Base-by-base conservation (phyloP, 1,140 invertebrate species). In the Drosophila micromelanica region DNA sequence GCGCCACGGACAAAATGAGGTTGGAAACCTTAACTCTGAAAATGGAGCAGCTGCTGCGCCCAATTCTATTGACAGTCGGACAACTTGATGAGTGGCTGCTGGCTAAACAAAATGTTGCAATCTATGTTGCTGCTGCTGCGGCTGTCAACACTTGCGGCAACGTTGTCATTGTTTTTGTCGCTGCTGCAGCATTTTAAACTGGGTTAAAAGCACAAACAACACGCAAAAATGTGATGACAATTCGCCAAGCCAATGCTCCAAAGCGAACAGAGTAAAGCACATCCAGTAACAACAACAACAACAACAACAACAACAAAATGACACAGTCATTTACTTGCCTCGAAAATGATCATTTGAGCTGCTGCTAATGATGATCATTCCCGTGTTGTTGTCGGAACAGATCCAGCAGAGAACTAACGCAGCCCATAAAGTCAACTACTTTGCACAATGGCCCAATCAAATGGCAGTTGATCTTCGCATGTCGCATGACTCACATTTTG, bases 141-240 rank as follows among this genome's bases (percentile, higher is more conserved):
- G 57, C 8, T 64, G 69, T 72, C 69, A 72, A 65, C 61, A 56
- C 61, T 65, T 72, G 69, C 61, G 69, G 72, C 72, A 63, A 74
- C 54, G 23, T 76, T 64, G 40, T 60, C 70, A 68, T 68, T 68
- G 65, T 51, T 64, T 54, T 43, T 63, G 40, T 71, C 49, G 37
- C 65, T 73, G 73, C 61, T 43, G 55, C 60, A 71, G 68, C 68
- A 56, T 46, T 71, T 63, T 55, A 61, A 76, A 76, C 55, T 76
- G 69, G 73, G 73, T 76, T 76, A 76, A 76, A 76, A 76, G 73
- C 69, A 76, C 73, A 76, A 51, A 56, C 52, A 59, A 37, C 52
- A 62, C 69, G 73, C 73, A 67, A 67, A 76, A 65, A 61, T 76
- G 69, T 76, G 56, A 73, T 64, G 62, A 76, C 74, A 76, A 76